Evolutionary conservation across 2,113 vertebrate genomes (phyloP).

Genomic region (Hyla sarda): DNA sequence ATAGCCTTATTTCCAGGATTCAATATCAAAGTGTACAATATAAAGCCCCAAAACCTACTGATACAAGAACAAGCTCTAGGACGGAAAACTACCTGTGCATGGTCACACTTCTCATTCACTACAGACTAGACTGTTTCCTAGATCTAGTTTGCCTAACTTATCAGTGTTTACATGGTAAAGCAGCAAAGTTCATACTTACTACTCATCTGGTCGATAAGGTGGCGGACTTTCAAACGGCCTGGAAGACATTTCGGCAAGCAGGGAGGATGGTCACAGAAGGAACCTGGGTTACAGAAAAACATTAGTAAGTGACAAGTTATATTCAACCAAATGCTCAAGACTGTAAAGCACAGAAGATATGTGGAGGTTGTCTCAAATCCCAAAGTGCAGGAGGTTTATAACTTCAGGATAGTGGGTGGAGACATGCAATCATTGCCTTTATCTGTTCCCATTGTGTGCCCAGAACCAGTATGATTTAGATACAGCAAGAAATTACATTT

Average conservation of each 20-base stretch:
- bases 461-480: background rate
- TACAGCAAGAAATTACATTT: no score
- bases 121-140: background rate
- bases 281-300: background rate
- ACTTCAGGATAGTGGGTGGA: background rate
- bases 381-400: background rate
- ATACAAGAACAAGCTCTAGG: background rate
- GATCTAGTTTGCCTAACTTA: background rate
- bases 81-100: background rate
- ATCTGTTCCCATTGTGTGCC: no score
- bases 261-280: slow-evolving; percentile 11
- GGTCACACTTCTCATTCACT: background rate
- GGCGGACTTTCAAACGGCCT: slow-evolving; percentile 81
- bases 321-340: background rate
- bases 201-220: slow-evolving; percentile 82
- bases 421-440: background rate
- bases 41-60: background rate
- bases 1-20: background rate
- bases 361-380: background rate
- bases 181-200: slow-evolving; percentile 74
- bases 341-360: background rate
- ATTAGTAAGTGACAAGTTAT: background rate
- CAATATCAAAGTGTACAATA: background rate
- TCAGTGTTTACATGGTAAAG: background rate
- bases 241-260: slow-evolving; percentile 71